These are phyloP conservation scores for Octodonta nipae DNA, from an alignment of 2,888 invertebrate species.

Conservation along the genomic window DNA sequence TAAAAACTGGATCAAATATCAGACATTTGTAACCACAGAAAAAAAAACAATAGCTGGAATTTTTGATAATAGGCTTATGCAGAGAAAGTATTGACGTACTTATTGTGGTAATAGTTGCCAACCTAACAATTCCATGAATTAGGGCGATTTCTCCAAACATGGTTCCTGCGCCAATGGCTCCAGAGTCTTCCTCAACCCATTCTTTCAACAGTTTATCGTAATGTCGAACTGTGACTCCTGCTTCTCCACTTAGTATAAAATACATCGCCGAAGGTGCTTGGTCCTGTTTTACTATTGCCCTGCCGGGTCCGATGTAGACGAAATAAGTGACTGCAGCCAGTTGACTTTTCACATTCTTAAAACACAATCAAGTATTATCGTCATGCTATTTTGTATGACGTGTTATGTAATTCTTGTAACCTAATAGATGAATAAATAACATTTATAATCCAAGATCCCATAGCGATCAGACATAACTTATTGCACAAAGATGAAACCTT, in stretches of 20 bases:
- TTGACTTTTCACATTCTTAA: constrained; percentile 45
- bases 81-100: constrained; percentile 34
- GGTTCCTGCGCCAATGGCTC: constrained; percentile 43
- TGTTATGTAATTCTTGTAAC: too few relatives aligned
- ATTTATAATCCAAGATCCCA: too few relatives aligned
- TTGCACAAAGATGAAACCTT: too few relatives aligned
- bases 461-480: too few relatives aligned
- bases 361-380: too few relatives aligned
- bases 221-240: constrained; percentile 38
- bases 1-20: too few relatives aligned
- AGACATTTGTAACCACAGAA: too few relatives aligned
- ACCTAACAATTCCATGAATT: constrained; percentile 45
- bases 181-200: constrained; percentile 37
- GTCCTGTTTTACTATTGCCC: constrained; percentile 48
- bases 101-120: constrained; percentile 45
- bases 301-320: constrained; percentile 44
- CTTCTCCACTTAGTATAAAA: constrained; percentile 37
- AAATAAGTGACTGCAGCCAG: constrained; percentile 49
- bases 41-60: too few relatives aligned
- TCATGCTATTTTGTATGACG: too few relatives aligned
- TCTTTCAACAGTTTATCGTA: constrained; percentile 41
- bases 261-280: constrained; percentile 35
- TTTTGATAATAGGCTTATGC: too few relatives aligned
- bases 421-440: too few relatives aligned
- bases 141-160: constrained; percentile 56